Evolutionary conservation across 1,140 invertebrate genomes (phyloP), one percentile per base, ranked within the genome.

Genomic region (Pseudomyrmex sp.): DNA sequence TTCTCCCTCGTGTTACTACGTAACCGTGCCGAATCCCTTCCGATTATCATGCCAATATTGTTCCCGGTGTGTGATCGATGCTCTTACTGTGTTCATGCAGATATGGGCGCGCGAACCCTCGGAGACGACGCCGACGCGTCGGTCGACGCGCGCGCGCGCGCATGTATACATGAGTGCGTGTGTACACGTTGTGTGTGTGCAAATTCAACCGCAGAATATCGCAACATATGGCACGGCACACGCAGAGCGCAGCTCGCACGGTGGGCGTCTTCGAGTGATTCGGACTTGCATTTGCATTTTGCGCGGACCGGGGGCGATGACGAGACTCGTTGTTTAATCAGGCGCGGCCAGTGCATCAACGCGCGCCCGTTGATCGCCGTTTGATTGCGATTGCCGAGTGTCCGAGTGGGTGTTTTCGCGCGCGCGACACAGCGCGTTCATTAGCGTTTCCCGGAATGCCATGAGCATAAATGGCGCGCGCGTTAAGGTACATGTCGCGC

Each of bases 41-140:
- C 88, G 90, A 91, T 91, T 91, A 91, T 91, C 90, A 70, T 91
- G 90, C 90, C 90, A 91, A 91, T 91, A 91, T 91, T 91, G 89
- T 91, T 84, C 86, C 82, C 82, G 69, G 85, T 85, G 89, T 84
- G 89, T 90, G 89, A 90, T 90, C 88, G 89, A 90, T 90, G 89
- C 86, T 88, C 89, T 88, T 88, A 90, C 88, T 80, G 88, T 80
- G 88, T 65, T 85, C 86, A 80, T 77, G 88, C 82, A 84, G 84
- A 89, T 89, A 85, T 63, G 66, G 52, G 5, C 35, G 35, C 35
- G 35, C 76, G 82, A 88, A 86, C 87, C 87, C 87, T 89, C 52
- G 66, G 83, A 88, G 86, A 84, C 35, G 35, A 35, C 74, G 75
- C 54, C 62, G 44, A 61, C 20, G 70, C 61, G 73, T 80, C 68